phyloP scores from a whole-genome alignment of 2,797 vertebrate species.

The Agapornis canus region DNA sequence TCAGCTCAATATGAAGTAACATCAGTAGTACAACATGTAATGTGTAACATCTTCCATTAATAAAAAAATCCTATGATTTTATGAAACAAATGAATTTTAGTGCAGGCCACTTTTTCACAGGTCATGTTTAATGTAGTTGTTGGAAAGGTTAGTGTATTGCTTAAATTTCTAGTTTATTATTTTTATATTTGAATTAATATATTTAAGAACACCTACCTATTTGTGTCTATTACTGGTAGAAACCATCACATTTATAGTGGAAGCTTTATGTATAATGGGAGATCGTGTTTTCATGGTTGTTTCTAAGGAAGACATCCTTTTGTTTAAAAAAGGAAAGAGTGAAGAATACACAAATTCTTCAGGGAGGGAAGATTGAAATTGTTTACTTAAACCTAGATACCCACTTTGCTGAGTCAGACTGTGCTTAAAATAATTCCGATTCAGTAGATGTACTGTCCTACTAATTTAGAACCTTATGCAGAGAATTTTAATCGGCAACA shows the following conservation, averaged over 20 bases:
- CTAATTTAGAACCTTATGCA: background rate
- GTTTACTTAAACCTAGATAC: background rate
- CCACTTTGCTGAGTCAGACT: background rate
- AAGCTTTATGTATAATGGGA: background rate
- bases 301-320: background rate
- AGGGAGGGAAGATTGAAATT: background rate
- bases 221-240: background rate
- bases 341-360: background rate
- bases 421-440: slow-evolving; percentile 8
- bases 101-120: background rate
- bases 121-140: accelerated
- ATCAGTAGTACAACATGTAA: background rate
- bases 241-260: background rate
- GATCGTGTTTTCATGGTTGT: background rate
- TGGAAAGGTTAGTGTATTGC: background rate
- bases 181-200: background rate
- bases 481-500: slow-evolving; percentile 9
- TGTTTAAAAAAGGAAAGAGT: background rate
- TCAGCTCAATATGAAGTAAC: background rate
- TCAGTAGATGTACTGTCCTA: background rate
- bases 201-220: background rate
- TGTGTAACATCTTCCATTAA: background rate
- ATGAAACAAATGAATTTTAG: background rate
- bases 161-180: background rate
- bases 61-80: background rate